Percentiles rank a stretch among this genome's conserved stretches.
These are phyloP conservation scores for Beroe ovata DNA, from an alignment of 37 sponge, comb jelly and placozoan species.

Conservation along the genomic window DNA sequence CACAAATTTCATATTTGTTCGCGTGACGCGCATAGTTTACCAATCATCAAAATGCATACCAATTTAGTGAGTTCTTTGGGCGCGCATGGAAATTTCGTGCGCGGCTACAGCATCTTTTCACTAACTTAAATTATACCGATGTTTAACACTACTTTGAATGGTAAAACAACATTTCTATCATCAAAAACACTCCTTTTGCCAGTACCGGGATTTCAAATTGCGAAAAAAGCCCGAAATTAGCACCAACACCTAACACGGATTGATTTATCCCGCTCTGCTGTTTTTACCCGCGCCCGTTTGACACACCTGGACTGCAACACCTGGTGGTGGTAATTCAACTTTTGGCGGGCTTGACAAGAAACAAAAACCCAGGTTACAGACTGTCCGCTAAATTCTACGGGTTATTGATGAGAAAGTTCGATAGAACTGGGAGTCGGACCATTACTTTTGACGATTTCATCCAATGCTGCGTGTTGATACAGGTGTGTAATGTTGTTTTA, in stretches of 20 bases:
- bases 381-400: conserved; percentile 88
- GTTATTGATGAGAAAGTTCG: conserved; percentile 90
- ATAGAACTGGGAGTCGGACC: conserved; percentile 80
- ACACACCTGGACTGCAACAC: too few species aligned
- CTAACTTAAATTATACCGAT: too few species aligned
- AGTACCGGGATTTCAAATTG: too few species aligned
- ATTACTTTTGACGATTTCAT: conserved; percentile 99
- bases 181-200: too few species aligned
- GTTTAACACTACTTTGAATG: too few species aligned
- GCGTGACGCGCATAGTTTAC: not conserved
- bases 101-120: too few species aligned
- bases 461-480: conserved; percentile 96
- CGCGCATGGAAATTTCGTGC: not conserved
- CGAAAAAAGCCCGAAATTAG: too few species aligned
- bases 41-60: not conserved
- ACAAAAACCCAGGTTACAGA: conserved; percentile 76
- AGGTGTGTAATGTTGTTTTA: conserved; percentile 72
- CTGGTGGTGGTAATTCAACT: too few species aligned
- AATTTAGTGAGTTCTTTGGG: not conserved
- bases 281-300: too few species aligned
- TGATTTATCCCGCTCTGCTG: too few species aligned
- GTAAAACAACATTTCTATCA: too few species aligned
- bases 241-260: too few species aligned
- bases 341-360: not conserved
- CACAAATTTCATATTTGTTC: not conserved